These are phyloP conservation scores for Lordiphosa andalusiaca DNA, from an alignment of 2,888 invertebrate genomes.

Conservation along the genomic window DNA sequence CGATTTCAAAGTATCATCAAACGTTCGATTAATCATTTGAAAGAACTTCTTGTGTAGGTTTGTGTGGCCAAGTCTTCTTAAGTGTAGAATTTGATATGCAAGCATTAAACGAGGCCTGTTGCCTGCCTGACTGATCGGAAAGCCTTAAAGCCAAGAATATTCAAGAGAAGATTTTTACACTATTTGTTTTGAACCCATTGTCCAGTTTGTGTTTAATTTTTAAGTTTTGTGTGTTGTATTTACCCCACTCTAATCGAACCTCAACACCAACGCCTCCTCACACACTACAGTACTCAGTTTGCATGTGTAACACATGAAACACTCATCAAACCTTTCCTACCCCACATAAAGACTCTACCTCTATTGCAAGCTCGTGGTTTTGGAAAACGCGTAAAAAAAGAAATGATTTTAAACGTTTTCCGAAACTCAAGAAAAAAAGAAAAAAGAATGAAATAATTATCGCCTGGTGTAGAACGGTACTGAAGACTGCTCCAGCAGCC, in stretches of 20 bases:
- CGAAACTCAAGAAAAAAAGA: constrained; percentile 6
- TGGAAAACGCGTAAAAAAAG: constrained; percentile 19
- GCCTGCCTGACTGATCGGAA: not conserved
- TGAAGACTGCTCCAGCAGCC: constrained; percentile 11
- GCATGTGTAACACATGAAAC: not conserved
- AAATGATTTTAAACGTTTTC: constrained; percentile 28
- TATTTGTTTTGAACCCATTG: no score
- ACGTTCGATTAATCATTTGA: not conserved
- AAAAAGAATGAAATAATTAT: not conserved
- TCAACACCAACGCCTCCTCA: no score
- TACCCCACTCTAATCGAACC: no score
- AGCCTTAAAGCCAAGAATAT: not conserved
- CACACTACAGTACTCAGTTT: no score
- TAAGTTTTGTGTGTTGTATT: no score
- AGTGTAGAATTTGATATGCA: constrained; percentile 19
- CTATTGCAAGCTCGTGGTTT: constrained; percentile 16
- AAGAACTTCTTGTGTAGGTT: not conserved
- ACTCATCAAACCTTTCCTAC: not conserved
- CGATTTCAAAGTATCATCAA: constrained; percentile 32
- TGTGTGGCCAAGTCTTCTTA: constrained; percentile 9
- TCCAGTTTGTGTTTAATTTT: no score
- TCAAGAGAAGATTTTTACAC: constrained; percentile 2
- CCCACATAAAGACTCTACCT: constrained; percentile 1
- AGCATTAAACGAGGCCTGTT: constrained; percentile 13
- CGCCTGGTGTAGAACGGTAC: constrained; percentile 38